phyloP scores from a whole-genome alignment of 2,113 vertebrate species.

The Centropus unirufus region DNA sequence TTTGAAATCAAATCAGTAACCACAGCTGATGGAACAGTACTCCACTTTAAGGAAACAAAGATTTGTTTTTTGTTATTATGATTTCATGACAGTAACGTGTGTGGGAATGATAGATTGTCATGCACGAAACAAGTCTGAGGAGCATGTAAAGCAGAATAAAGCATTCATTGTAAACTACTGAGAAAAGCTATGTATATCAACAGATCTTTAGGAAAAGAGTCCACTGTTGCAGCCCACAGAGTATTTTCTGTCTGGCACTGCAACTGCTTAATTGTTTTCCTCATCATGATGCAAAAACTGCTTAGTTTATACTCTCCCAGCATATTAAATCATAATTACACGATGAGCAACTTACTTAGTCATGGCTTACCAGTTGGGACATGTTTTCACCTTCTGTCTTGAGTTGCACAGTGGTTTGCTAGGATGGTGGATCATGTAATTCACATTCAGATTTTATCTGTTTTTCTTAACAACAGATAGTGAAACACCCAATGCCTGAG shows the following conservation, averaged over 20 bases:
- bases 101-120: neutral
- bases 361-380: neutral
- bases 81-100: neutral
- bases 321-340: neutral
- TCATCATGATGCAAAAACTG: neutral
- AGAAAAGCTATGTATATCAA: neutral
- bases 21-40: neutral
- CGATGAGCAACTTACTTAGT: neutral
- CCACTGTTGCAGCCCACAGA: neutral
- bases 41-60: conserved; percentile 3
- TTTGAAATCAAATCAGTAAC: conserved; percentile 42
- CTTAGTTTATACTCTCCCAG: neutral
- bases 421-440: neutral
- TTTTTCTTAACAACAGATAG: neutral
- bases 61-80: neutral
- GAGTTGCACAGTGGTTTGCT: neutral
- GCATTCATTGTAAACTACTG: neutral
- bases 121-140: neutral
- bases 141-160: neutral
- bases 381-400: neutral
- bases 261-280: neutral
- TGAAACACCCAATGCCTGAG: neutral
- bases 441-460: neutral
- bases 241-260: neutral
- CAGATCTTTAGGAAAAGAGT: neutral